Base-by-base conservation (phyloP, 1,140 invertebrate species). In the Brachionus rotundiformis region DNA sequence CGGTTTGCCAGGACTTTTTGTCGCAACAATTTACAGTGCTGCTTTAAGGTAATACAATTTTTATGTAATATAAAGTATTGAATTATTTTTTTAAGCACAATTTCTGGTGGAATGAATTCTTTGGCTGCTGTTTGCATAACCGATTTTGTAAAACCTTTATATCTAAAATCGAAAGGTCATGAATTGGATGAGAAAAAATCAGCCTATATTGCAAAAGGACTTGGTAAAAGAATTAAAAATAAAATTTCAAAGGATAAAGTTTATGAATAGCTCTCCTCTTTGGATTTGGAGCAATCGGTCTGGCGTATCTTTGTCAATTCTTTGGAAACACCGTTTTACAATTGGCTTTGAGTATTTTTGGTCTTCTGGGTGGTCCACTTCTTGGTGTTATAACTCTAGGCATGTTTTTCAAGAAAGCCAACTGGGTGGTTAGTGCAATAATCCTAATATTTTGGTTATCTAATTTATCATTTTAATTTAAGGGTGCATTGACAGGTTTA, bases 21-120 rank as follows among this genome's bases (percentile, higher is more conserved):
- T 95, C 0, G 93, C 94, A 3, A 93, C 94, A 61, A 92, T 95
- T 61, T 94, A 94, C 83, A 93, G 92, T 84, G 94, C 93, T 0
- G 92, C 93, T 0, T 89, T 96, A 1, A 95, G 92, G 91, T 92
- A 86, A 1, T n/a, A 31, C 47, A n/a, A 11, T 82, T 54, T 75
- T 36, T 41, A 11, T 36, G 29, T 41, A 44, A 44, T n/a, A n/a
- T n/a, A n/a, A n/a, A n/a, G n/a, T n/a, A n/a, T n/a, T n/a, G n/a
- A 7, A 16, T 25, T 41, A 54, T 23, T n/a, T 41, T 25, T 31
- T 25, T 6, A 75, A 95, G 94, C 84, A 96, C 95, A 2, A 93
- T 97, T 1, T 95, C 94, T 0, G 94, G 94, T 25, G 94, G 94
- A 73, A 87, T 96, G 73, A 96, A 96, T 86, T 95, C 94, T 0